A percentile compares a stretch with the other conserved stretches of the same genome.
These are phyloP conservation scores for Chondrosia reniformis DNA, from an alignment of 37 sponge, comb jelly and placozoan species.

Conservation along the genomic window DNA sequence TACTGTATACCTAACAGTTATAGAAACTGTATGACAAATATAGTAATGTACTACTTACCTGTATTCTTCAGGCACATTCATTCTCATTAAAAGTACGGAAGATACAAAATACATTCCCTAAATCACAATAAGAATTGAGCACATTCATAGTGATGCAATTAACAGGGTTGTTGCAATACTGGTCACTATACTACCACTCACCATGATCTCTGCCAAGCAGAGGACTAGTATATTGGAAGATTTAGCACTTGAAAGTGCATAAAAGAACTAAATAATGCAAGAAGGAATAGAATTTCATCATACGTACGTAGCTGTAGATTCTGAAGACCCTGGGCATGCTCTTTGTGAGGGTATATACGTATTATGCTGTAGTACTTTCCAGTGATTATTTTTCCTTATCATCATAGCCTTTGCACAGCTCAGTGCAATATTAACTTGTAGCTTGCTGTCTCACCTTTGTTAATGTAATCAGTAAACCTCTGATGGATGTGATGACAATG, in stretches of 20 bases:
- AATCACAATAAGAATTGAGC: background rate
- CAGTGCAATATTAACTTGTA: no score
- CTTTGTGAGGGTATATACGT: background rate
- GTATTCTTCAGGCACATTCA: constrained; percentile 92
- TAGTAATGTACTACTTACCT: constrained; percentile 20
- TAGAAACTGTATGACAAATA: background rate
- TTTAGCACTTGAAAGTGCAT: constrained; percentile 90
- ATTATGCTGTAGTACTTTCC: no score
- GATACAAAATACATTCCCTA: constrained; percentile 99
- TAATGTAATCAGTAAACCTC: constrained; percentile 91
- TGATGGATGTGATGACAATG: constrained; percentile 90
- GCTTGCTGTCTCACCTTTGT: constrained; percentile 67
- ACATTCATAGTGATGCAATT: background rate
- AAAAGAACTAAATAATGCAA: constrained; percentile 85
- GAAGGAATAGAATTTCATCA: no score
- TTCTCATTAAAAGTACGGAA: constrained; percentile 96
- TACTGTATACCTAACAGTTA: background rate
- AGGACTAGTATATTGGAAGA: constrained; percentile 93
- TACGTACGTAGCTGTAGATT: background rate
- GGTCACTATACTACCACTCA: no score
- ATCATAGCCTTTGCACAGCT: no score
- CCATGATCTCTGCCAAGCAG: constrained; percentile 97
- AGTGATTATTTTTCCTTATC: no score
- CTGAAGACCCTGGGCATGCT: background rate
- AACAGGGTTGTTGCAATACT: no score